phyloP scores from a whole-genome alignment of 2,888 invertebrate species.

The Caenorhabditis virilis region DNA sequence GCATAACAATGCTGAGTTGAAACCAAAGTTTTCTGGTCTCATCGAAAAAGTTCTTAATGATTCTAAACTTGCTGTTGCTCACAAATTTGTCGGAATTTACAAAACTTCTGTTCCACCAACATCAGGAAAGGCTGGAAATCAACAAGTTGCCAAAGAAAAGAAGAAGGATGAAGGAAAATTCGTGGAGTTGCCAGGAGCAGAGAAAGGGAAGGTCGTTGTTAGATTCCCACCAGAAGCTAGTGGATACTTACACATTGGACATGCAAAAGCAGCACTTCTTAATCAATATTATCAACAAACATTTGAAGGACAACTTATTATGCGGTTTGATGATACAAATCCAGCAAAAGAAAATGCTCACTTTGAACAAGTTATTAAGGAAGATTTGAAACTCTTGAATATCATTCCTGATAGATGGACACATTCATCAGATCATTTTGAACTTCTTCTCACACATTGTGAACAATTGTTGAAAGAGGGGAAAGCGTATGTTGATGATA shows the following conservation, averaged over 20 bases:
- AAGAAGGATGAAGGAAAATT: slow-evolving; percentile 91
- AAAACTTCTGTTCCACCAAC: slow-evolving; percentile 22
- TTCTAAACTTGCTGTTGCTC: slow-evolving; percentile 37
- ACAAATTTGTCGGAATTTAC: slow-evolving; percentile 45
- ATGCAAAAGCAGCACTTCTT: slow-evolving; percentile 95
- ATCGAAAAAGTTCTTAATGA: slow-evolving; percentile 47
- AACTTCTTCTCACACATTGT: slow-evolving; percentile 84
- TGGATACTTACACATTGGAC: slow-evolving; percentile 94
- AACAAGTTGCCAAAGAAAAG: slow-evolving; percentile 42
- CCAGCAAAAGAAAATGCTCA: slow-evolving; percentile 96
- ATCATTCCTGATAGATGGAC: slow-evolving; percentile 90
- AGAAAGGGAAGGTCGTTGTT: slow-evolving; percentile 95
- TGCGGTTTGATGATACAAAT: slow-evolving; percentile 99
- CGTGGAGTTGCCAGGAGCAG: slow-evolving; percentile 91
- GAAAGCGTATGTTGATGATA: slow-evolving; percentile 96
- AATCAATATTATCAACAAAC: slow-evolving; percentile 94
- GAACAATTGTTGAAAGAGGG: slow-evolving; percentile 81
- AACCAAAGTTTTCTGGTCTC: slow-evolving; percentile 36
- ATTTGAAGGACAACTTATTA: slow-evolving; percentile 90
- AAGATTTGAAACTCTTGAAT: slow-evolving; percentile 87
- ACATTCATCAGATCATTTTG: slow-evolving; percentile 95
- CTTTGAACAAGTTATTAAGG: slow-evolving; percentile 90
- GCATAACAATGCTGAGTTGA: slow-evolving; percentile 40
- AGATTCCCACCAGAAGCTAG: slow-evolving; percentile 99
- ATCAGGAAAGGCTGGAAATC: slow-evolving; percentile 1